These are phyloP conservation scores for Cryptocheilus praepositus DNA, from an alignment of 2,888 invertebrate species.

Conservation along the genomic window DNA sequence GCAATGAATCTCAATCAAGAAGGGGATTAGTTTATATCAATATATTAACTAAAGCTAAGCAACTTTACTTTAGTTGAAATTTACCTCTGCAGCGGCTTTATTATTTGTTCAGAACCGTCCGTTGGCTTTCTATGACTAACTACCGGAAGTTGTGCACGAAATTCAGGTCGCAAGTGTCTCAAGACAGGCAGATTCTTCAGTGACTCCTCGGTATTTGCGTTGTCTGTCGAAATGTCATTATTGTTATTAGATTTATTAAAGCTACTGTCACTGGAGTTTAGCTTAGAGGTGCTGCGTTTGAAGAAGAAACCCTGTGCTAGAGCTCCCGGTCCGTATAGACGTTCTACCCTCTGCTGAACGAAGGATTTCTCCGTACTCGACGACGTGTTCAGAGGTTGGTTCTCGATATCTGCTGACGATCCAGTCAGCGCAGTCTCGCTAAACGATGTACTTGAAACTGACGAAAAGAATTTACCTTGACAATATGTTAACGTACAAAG, in stretches of 20 bases:
- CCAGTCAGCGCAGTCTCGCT: conserved; percentile 65
- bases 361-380: conserved; percentile 78
- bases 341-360: conserved; percentile 91
- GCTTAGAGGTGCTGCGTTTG: conserved; percentile 69
- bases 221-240: conserved; percentile 64
- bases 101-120: conserved; percentile 71
- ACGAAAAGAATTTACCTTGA: conserved; percentile 13
- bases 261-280: conserved; percentile 63
- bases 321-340: conserved; percentile 91
- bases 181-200: conserved; percentile 83
- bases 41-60: too few species aligned
- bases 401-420: conserved; percentile 56
- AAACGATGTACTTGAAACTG: conserved; percentile 62
- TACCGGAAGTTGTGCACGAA: conserved; percentile 88
- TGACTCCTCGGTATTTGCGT: conserved; percentile 67
- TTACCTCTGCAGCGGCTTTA: conserved; percentile 69
- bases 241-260: conserved; percentile 70
- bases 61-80: background rate
- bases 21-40: too few species aligned
- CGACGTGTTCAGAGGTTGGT: conserved; percentile 56
- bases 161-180: conserved; percentile 89
- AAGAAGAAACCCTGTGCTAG: conserved; percentile 88
- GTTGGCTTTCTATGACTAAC: conserved; percentile 71
- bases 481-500: too few species aligned
- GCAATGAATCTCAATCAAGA: too few species aligned